Evolutionary conservation across 2,888 invertebrate genomes (phyloP), one percentile per base, ranked within the genome.

Genomic region (Calliopum simillimum): DNA sequence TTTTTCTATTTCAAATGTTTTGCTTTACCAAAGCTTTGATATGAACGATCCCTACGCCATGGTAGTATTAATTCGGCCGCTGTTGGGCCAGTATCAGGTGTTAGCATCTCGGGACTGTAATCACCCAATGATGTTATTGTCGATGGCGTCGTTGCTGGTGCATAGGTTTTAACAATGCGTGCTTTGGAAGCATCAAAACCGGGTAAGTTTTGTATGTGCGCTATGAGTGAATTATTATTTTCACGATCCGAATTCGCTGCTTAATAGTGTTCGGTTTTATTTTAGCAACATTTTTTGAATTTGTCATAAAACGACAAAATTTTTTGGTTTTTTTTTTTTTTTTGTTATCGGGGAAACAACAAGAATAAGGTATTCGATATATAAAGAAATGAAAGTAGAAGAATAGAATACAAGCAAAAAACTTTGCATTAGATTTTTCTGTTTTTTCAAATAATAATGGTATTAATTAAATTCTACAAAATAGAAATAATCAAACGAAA

Each of bases 1-100:
- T 33, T 72, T 72, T 68, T n/a, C 46, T 46, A 44, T 58, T 73
- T 74, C 46, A 68, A 65, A 11, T 23, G 68, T 23, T 47, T 71
- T 63, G 51, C 49, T 74, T 78, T 92, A 92, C 92, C 92, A 88
- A 90, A 89, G 87, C 90, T 90, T 86, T 90, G 90, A 87, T 89
- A 90, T 88, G 90, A 90, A 87, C 89, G 89, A 87, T 92, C 92
- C 85, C 91, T 89, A 86, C 94, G 91, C 95, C 95, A 95, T 83
- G 95, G 95, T 86, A 95, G 90, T 79, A 92, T 91, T 86, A 91
- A 90, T 88, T 94, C 94, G 85, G 93, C 92, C 81, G 92, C 91
- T 79, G 94, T 93, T 79, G 92, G 91, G 80, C 90, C 89, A 82
- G 90, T 89, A 68, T 90, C 90, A 70, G 85, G 85, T 75, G 85